Evolutionary conservation across 2,888 invertebrate genomes (phyloP).

Genomic region (Drosophila trichaetosa): DNA sequence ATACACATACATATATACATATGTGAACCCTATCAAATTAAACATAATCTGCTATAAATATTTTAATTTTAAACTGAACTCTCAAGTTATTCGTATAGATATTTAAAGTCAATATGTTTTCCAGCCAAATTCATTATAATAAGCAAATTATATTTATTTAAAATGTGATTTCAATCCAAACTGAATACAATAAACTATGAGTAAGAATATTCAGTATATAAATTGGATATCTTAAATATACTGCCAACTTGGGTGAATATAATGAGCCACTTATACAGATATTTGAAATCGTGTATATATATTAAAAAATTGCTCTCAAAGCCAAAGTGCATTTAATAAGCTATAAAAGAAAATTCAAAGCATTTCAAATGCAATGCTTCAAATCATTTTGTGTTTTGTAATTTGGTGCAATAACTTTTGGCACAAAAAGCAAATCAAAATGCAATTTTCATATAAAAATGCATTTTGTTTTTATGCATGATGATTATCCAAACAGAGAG

Average conservation of each 20-base stretch:
- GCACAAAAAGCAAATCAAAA: constrained; percentile 39
- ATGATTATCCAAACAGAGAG: background rate
- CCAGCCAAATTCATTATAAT: too few relatives aligned
- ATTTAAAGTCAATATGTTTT: too few relatives aligned
- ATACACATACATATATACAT: background rate
- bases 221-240: background rate
- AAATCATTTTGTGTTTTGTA: constrained; percentile 37
- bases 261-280: background rate
- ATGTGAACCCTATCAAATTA: background rate
- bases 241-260: background rate
- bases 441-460: constrained; percentile 63
- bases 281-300: background rate
- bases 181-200: background rate
- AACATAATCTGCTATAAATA: too few relatives aligned
- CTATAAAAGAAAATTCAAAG: background rate
- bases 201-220: background rate
- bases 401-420: constrained; percentile 35
- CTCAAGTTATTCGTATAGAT: too few relatives aligned
- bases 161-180: background rate
- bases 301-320: background rate
- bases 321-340: background rate
- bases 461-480: constrained; percentile 34
- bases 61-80: background rate
- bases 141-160: too few relatives aligned
- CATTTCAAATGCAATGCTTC: constrained; percentile 1